A percentile compares a stretch with the other conserved stretches of the same genome.
Evolutionary conservation across 1,140 invertebrate species (phyloP).

Genomic region (Trachymyrmex septentrionalis): DNA sequence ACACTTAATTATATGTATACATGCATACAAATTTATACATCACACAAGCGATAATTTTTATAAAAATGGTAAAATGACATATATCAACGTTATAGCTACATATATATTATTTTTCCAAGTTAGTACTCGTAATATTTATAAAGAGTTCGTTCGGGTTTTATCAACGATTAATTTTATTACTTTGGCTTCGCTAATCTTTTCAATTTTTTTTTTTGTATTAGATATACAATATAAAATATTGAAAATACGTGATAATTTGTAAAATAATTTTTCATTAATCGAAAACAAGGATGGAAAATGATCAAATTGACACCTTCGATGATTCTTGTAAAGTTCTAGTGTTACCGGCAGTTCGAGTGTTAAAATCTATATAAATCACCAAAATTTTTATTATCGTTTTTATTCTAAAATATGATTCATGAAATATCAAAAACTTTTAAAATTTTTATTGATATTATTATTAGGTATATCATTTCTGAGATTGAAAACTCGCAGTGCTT

Average conservation of each 20-base stretch:
- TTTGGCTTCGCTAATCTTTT: too few species aligned
- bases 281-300: too few species aligned
- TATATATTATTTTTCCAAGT: neutral
- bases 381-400: neutral
- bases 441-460: slow-evolving; percentile 9
- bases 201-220: too few species aligned
- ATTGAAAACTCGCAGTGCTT: slow-evolving; percentile 14
- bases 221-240: too few species aligned
- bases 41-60: neutral
- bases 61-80: neutral
- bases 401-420: neutral
- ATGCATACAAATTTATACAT: slow-evolving; percentile 2
- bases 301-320: too few species aligned
- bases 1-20: neutral
- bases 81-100: neutral
- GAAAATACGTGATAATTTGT: too few species aligned
- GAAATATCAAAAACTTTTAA: neutral
- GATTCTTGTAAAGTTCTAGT: too few species aligned
- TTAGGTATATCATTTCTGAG: neutral
- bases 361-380: neutral
- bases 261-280: too few species aligned
- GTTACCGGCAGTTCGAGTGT: too few species aligned
- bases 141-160: neutral
- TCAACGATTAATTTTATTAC: neutral
- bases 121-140: neutral